phyloP scores from a whole-genome alignment of 2,797 vertebrate genomes.

The Arvicola amphibius region DNA sequence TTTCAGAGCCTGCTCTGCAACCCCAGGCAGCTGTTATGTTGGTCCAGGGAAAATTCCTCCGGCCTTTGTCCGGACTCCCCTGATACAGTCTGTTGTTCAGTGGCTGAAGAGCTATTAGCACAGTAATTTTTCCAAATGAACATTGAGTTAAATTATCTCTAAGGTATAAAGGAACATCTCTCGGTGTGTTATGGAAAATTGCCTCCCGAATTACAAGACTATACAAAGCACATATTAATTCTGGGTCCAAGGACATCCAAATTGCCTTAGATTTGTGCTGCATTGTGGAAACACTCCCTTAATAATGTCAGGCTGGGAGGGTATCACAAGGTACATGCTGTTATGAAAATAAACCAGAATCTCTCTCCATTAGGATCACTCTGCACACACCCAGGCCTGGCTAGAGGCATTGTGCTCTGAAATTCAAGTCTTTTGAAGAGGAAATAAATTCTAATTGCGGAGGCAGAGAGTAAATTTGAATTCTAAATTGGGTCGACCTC shows the following conservation, averaged over 20 bases:
- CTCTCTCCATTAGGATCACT: constrained; percentile 57
- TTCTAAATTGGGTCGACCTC: constrained; percentile 69
- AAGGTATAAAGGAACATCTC: constrained; percentile 76
- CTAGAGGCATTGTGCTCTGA: constrained; percentile 47
- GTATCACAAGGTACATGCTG: constrained; percentile 18
- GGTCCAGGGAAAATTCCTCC: constrained; percentile 66
- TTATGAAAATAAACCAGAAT: constrained; percentile 68
- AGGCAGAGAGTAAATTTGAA: constrained; percentile 66
- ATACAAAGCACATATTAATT: constrained; percentile 82
- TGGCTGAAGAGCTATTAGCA: constrained; percentile 77
- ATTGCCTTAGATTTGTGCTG: constrained; percentile 68
- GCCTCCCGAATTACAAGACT: constrained; percentile 78
- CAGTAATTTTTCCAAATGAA: constrained; percentile 80
- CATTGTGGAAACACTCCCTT: constrained; percentile 61
- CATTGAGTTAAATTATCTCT: constrained; percentile 79
- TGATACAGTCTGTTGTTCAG: constrained; percentile 45
- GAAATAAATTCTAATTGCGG: constrained; percentile 67
- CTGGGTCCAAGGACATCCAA: constrained; percentile 75
- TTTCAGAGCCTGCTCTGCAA: constrained; percentile 27
- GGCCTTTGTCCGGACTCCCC: constrained; percentile 67
- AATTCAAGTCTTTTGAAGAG: constrained; percentile 63
- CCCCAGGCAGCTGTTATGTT: constrained; percentile 57
- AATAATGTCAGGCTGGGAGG: constrained; percentile 53
- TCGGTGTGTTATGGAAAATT: constrained; percentile 80
- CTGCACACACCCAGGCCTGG: neutral